phyloP scores from a whole-genome alignment of 2,888 invertebrate genomes.

The Sepioteuthis lessoniana region DNA sequence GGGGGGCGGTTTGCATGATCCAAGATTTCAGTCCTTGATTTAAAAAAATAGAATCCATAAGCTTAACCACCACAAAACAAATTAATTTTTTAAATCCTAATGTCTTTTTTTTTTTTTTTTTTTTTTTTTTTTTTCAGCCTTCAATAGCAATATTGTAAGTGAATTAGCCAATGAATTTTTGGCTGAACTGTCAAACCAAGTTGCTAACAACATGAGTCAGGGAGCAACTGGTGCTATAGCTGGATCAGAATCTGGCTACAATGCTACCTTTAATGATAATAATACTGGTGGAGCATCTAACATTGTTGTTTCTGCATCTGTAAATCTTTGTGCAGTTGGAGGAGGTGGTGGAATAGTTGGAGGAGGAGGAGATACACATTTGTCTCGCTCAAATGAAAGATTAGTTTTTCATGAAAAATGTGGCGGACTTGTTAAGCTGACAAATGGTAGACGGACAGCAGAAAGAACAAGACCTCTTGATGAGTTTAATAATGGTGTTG shows the following conservation, averaged over 20 bases:
- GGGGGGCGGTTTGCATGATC: no score
- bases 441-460: constrained; percentile 69
- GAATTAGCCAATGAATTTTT: constrained; percentile 70
- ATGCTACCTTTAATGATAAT: constrained; percentile 51
- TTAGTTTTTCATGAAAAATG: constrained; percentile 90
- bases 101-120: no score
- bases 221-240: constrained; percentile 56
- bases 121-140: neutral
- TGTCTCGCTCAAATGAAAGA: constrained; percentile 61
- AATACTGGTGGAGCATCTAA: neutral
- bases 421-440: constrained; percentile 86
- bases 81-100: no score
- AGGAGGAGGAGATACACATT: constrained; percentile 44
- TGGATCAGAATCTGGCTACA: constrained; percentile 53
- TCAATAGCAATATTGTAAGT: constrained; percentile 62
- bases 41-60: no score
- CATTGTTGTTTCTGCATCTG: neutral
- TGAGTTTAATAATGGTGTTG: constrained; percentile 75
- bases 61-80: no score
- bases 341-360: constrained; percentile 48
- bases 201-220: constrained; percentile 64
- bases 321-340: neutral
- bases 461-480: constrained; percentile 73
- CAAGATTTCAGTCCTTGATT: no score
- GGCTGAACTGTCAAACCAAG: constrained; percentile 67